Base-by-base conservation (phyloP, 2,888 invertebrate species). In the Agriopis leucophaearia region DNA sequence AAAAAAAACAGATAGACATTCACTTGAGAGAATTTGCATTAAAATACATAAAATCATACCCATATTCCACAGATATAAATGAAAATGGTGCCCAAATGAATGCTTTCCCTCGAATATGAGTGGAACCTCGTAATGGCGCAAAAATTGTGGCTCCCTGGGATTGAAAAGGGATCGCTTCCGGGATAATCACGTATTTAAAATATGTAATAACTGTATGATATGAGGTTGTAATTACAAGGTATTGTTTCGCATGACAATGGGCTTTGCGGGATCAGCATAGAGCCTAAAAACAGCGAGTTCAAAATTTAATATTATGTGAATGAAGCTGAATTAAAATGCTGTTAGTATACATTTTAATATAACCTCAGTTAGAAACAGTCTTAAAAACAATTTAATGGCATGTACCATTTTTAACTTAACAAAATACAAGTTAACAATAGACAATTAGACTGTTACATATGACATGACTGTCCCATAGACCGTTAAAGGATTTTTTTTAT, bases 141-240 rank as follows among this genome's bases (percentile, higher is more conserved):
- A 67, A 69, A 69, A 69, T 60, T 61, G 60, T 51, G 60, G 60
- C 42, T 16, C 51, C 60, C 64, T 27, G 64, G 59, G 52, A 56
- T 52, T 45, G 56, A 64, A 69, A 52, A 60, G 42, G 27, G 36
- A 51, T 56, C 48, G 59, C 15, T 52, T 69, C 64, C 42, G 55
- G 44, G 51, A 68, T 61, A 64, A 69, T 64, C 55, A 45, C 63
- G 58, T 54, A 66, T 66, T 67, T 58, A 63, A 59, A 66, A 63
- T 58, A 54, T 63, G 62, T 67, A 63, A 63, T 63, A 58, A 54
- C 58, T 40, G 55, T 15, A 8, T 60, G 36, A 40, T 57, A 54
- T 61, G 62, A 36, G 38, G n/a, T 10, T 45, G 38, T 61, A 15
- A 62, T 51, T 42, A 18, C 9, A 51, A 55, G 55, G 18, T 56